Evolutionary conservation across 2,797 vertebrate genomes (phyloP).

Genomic region (Cuculus canorus): DNA sequence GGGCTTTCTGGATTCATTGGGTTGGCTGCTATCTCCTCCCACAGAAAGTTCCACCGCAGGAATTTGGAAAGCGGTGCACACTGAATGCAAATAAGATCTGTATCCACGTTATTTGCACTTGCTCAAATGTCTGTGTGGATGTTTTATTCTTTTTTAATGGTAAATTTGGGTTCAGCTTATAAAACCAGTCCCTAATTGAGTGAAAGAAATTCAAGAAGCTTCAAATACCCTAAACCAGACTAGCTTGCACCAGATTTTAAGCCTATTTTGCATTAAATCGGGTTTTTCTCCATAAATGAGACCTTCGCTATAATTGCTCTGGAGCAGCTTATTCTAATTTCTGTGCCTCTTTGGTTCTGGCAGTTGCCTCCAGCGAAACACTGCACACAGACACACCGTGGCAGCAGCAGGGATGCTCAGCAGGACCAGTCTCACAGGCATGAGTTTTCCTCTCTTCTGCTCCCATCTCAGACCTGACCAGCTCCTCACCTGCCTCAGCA

Average conservation of each 20-base stretch:
- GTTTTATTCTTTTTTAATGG: slow-evolving; percentile 2
- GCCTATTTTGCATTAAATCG: slow-evolving; percentile 52
- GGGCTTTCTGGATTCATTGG: neutral
- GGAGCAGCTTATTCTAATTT: slow-evolving; percentile 33
- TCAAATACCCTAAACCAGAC: slow-evolving; percentile 14
- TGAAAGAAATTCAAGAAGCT: neutral
- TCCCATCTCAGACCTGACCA: neutral
- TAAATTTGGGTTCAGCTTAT: slow-evolving; percentile 8
- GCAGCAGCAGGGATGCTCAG: neutral
- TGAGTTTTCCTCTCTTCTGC: neutral
- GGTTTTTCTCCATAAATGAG: slow-evolving; percentile 54
- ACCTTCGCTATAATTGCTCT: slow-evolving; percentile 45
- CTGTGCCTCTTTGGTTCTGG: slow-evolving; percentile 44
- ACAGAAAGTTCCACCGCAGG: neutral
- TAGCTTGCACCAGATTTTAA: neutral
- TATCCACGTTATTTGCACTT: neutral
- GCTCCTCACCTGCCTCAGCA: neutral
- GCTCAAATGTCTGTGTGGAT: neutral
- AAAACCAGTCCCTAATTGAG: slow-evolving; percentile 33
- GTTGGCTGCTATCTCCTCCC: neutral
- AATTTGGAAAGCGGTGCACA: fast-evolving
- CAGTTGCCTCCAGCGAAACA: slow-evolving; percentile 19
- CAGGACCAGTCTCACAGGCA: neutral
- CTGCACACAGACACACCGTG: neutral
- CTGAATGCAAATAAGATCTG: neutral